Evolutionary conservation across 2,797 vertebrate genomes (phyloP).

Genomic region (Gobionotothen gibberifrons): DNA sequence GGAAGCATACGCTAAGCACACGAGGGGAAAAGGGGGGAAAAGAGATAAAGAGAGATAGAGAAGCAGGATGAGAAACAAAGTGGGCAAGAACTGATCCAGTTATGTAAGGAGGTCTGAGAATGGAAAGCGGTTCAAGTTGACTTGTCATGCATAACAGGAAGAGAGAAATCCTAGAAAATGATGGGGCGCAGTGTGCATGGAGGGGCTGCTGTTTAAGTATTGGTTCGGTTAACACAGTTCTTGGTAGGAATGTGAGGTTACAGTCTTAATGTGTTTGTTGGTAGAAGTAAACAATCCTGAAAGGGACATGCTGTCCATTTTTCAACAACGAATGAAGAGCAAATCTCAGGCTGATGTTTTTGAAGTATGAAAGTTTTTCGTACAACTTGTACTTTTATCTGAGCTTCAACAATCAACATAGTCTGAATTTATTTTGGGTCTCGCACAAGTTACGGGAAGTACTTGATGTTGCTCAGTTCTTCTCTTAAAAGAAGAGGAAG

Average conservation of each 20-base stretch:
- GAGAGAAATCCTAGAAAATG: conserved; percentile 65
- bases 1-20: conserved; percentile 48
- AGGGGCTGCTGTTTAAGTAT: conserved; percentile 32
- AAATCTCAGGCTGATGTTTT: conserved; percentile 12
- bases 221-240: conserved; percentile 46
- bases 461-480: conserved; percentile 25
- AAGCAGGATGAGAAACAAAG: conserved; percentile 64
- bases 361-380: conserved; percentile 17
- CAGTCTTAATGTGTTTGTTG: conserved; percentile 1
- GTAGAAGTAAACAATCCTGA: conserved; percentile 14
- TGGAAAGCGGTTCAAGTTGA: conserved; percentile 73
- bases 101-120: conserved; percentile 81
- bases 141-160: conserved; percentile 74
- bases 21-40: conserved; percentile 3
- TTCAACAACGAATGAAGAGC: neutral
- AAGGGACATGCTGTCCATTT: neutral
- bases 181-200: conserved; percentile 45
- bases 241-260: conserved; percentile 34
- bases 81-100: conserved; percentile 71
- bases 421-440: conserved; percentile 11
- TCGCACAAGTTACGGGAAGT: conserved; percentile 30
- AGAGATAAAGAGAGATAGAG: conserved; percentile 7
- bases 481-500: conserved; percentile 40
- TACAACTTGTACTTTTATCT: conserved; percentile 35
- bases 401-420: conserved; percentile 19